phyloP scores from a whole-genome alignment of 2,888 invertebrate species.

The Drosophila mercatorum region DNA sequence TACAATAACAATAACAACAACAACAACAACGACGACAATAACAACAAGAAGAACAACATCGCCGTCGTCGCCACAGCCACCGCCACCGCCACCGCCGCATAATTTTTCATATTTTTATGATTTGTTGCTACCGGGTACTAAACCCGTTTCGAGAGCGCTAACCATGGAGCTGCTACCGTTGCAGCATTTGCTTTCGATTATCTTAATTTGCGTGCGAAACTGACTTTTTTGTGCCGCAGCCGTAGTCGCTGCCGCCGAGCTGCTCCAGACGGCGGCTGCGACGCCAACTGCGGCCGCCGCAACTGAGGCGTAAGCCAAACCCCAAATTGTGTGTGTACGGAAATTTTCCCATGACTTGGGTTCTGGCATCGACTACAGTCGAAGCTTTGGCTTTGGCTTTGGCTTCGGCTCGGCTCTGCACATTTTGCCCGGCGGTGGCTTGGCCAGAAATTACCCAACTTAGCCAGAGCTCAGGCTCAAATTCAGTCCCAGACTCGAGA shows the following conservation, averaged over 20 bases:
- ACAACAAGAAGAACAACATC: slow-evolving; percentile 11
- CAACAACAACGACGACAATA: too few relatives aligned
- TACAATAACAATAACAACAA: slow-evolving; percentile 8
- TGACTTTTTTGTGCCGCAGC: slow-evolving; percentile 71
- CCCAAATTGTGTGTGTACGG: slow-evolving; percentile 79
- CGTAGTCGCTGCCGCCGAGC: slow-evolving; percentile 26
- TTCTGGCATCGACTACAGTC: slow-evolving; percentile 47
- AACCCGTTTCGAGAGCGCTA: slow-evolving; percentile 74
- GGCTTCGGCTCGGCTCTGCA: slow-evolving; percentile 34
- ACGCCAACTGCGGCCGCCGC: slow-evolving; percentile 11
- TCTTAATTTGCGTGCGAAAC: slow-evolving; percentile 84
- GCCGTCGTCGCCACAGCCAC: slow-evolving; percentile 19
- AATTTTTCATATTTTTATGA: slow-evolving; percentile 80
- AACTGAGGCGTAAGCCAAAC: slow-evolving; percentile 73
- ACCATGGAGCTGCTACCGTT: slow-evolving; percentile 72
- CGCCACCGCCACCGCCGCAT: slow-evolving; percentile 59
- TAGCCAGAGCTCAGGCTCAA: slow-evolving; percentile 46
- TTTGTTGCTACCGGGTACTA: slow-evolving; percentile 81
- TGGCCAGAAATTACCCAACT: slow-evolving; percentile 77
- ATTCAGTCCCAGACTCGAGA: slow-evolving; percentile 39
- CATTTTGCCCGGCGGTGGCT: slow-evolving; percentile 76
- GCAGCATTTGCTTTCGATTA: slow-evolving; percentile 82
- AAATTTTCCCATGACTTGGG: slow-evolving; percentile 78
- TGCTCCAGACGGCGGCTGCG: slow-evolving; percentile 16
- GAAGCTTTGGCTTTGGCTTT: slow-evolving; percentile 17